Evolutionary conservation across 2,113 vertebrate genomes (phyloP), one percentile per base, ranked within the genome.

Genomic region (Chionis minor): DNA sequence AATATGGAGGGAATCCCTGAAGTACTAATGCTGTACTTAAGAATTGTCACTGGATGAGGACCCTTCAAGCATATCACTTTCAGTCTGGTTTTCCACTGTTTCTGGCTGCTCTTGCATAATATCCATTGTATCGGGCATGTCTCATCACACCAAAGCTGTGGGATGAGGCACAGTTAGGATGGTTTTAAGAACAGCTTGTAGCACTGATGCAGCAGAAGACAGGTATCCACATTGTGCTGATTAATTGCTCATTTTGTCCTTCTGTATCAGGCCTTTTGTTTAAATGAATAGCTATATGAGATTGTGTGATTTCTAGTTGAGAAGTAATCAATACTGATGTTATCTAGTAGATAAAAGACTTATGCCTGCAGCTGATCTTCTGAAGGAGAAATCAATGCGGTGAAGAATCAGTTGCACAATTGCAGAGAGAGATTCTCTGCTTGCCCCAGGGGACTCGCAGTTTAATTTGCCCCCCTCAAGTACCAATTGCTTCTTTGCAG

Each of bases 301-400:
- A 87, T 19, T 65, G 49, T 91, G 86, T 94, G 92, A 75, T 93
- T 95, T 65, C 82, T 94, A 28, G 56, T 38, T 88, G 83, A 94
- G 70, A 94, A 89, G 51, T 92, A 94, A 87, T 97, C 94, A 79
- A 94, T 97, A 89, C 40, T 79, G 77, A 63, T 94, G 81, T 92
- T 61, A 72, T 63, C 79, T 96, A 80, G 49, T 86, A 91, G 24
- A 91, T 56, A 85, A 93, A 90, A 65, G 49, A 70, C 81, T 94
- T 77, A 55, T 6, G 75, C 92, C 38, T 94, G 59, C 54, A 94
- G 79, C 94, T 96, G 93, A 95, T 95, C 44, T 90, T 92, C 52
- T 71, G 70, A 92, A 84, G 88, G 83, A 96, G 66, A 94, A 97
- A 95, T 70, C 81, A 78, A 77, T 96, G 38, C 47, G 21, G 32